Conservation (phyloP, 2,113 vertebrate species). For the Fukomys damarensis region DNA sequence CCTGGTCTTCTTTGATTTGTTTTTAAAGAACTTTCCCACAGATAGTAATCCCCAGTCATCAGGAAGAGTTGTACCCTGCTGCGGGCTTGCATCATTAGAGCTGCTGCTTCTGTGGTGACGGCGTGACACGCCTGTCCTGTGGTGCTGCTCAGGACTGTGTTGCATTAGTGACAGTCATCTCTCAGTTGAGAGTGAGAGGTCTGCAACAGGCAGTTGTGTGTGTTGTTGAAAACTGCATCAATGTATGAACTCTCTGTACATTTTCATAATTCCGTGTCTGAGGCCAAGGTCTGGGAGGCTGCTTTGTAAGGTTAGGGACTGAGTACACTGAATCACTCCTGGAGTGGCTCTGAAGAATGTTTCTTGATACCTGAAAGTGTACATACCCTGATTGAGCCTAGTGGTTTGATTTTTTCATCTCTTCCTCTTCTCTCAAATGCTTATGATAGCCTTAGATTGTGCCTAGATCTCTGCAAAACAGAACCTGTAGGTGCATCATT, state of each 20-base stretch:
- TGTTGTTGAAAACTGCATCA: neutral
- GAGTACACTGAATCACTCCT: neutral
- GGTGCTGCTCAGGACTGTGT: neutral
- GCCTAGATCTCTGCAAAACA: neutral
- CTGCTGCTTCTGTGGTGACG: neutral
- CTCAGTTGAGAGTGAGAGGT: neutral
- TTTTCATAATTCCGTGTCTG: neutral
- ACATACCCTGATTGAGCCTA: no score
- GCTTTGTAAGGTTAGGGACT: neutral
- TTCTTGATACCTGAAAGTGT: neutral
- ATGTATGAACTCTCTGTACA: neutral
- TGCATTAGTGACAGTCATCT: accelerated
- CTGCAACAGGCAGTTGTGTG: neutral
- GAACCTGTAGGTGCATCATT: neutral
- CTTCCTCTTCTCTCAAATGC: neutral
- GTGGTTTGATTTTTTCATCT: neutral
- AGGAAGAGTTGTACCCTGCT: neutral
- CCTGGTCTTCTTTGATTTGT: neutral
- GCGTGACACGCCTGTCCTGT: accelerated
- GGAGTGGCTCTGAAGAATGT: neutral
- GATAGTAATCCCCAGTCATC: neutral
- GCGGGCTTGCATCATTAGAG: neutral
- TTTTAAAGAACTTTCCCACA: neutral
- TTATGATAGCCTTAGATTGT: neutral
- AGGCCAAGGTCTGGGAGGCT: neutral